Base-by-base conservation (phyloP, 2,888 invertebrate genomes). In the Psococerastis gibbosa region DNA sequence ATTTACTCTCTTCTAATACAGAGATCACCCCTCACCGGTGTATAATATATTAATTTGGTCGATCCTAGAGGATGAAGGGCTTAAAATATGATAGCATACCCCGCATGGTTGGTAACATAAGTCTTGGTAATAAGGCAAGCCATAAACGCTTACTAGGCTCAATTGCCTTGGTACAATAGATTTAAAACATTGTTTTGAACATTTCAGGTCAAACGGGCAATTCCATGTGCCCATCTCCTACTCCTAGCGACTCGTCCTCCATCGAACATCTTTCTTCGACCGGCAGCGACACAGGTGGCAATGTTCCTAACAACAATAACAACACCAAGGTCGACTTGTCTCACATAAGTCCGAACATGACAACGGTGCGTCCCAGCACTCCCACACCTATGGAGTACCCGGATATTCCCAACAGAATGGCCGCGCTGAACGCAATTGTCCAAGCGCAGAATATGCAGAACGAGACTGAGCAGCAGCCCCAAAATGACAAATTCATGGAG, bases 221-320 rank as follows among this genome's bases (percentile, higher is more conserved):
- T 20, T 38, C 38, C 38, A 38, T 38, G 38, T 38, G 38, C 20
- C 38, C 38, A 5, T 38, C 38, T 18, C 38, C 38, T 6, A 20
- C 38, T 38, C 38, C 38, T 16, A 38, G 51, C 42, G 50, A 41
- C 41, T 47, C 23, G 11, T 22, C 32, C 18, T 20, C 43, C 22
- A 35, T 47, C 43, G 32, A 16, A 22, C 41, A 42, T 11, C 32
- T 32, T 18, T 42, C 33, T 20, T 22, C 33, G 22, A 43, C 45
- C n/a, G 45, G 38, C 33, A 34, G 48, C 46, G 20, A 44, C 46
- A 32, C 32, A 33, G 32, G 38, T 46, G 32, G 38, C 45, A 38
- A 38, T 20, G 20, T 38, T 20, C 17, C 38, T 20, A 73, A 71
- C 56, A 73, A 69, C 55, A 75, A 73, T 56, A 73, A 73, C 56